phyloP scores from a whole-genome alignment of 1,140 invertebrate genomes.

The Colletes latitarsis region DNA sequence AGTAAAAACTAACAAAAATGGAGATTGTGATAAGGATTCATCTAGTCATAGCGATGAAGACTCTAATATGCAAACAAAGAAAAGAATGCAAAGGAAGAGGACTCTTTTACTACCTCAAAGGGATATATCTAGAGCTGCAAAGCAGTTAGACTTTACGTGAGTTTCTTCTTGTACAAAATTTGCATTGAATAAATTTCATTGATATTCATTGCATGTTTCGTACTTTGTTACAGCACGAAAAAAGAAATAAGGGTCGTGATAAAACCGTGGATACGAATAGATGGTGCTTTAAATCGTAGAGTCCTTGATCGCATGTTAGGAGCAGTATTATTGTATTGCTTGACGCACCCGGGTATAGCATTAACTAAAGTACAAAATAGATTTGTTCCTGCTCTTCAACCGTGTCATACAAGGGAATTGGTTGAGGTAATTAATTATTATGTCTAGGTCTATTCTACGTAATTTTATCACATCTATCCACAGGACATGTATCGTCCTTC shows the following conservation, averaged over 20 bases:
- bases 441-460: neutral
- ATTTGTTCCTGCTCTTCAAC: slow-evolving; percentile 82
- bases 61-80: slow-evolving; percentile 35
- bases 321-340: slow-evolving; percentile 84
- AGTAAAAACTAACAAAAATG: neutral
- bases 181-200: neutral
- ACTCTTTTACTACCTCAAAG: slow-evolving; percentile 69
- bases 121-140: slow-evolving; percentile 71
- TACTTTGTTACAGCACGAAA: slow-evolving; percentile 67
- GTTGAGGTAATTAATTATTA: slow-evolving; percentile 73
- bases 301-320: slow-evolving; percentile 87
- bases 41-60: slow-evolving; percentile 43
- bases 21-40: slow-evolving; percentile 16
- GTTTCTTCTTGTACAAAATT: neutral
- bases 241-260: slow-evolving; percentile 79
- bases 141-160: slow-evolving; percentile 75
- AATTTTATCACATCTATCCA: too few relatives aligned
- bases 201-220: too few relatives aligned
- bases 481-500: too few relatives aligned
- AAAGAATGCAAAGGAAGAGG: slow-evolving; percentile 58
- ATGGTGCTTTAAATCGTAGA: slow-evolving; percentile 87
- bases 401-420: slow-evolving; percentile 80
- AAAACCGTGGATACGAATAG: slow-evolving; percentile 88
- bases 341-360: slow-evolving; percentile 83
- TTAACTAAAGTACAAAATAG: slow-evolving; percentile 81